Evolutionary conservation across 2,113 vertebrate genomes (phyloP).

Genomic region (Cyprinus carpio): DNA sequence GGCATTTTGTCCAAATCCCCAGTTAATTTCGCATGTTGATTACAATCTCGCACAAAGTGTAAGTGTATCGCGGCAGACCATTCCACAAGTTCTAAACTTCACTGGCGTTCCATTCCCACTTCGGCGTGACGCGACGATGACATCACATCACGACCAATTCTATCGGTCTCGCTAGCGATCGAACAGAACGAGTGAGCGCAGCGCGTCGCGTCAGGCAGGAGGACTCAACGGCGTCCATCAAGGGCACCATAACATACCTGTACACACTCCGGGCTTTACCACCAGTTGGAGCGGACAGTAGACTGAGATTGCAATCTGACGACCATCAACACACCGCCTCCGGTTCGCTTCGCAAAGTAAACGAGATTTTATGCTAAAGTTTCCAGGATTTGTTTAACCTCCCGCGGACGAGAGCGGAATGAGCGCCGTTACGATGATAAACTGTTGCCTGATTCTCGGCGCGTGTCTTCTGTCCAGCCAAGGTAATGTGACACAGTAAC

Average conservation of each 20-base stretch:
- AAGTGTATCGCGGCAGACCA: neutral
- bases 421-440: slow-evolving; percentile 54
- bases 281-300: neutral
- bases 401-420: slow-evolving; percentile 54
- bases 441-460: slow-evolving; percentile 56
- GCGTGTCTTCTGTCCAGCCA: slow-evolving; percentile 57
- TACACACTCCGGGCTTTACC: slow-evolving; percentile 2
- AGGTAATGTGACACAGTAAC: slow-evolving; percentile 65
- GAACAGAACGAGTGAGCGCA: neutral
- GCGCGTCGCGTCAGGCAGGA: neutral
- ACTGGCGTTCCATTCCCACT: neutral
- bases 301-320: neutral
- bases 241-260: slow-evolving; percentile 17
- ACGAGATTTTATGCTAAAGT: slow-evolving; percentile 29
- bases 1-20: neutral
- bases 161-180: neutral
- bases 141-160: slow-evolving; percentile 7
- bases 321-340: neutral
- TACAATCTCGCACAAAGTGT: neutral
- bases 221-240: neutral
- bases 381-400: slow-evolving; percentile 57
- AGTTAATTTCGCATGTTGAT: neutral
- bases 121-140: slow-evolving; percentile 17
- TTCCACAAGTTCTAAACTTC: slow-evolving; percentile 1
- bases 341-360: neutral